phyloP scores from a whole-genome alignment of 2,797 vertebrate species.

The Neostethus bicornis region DNA sequence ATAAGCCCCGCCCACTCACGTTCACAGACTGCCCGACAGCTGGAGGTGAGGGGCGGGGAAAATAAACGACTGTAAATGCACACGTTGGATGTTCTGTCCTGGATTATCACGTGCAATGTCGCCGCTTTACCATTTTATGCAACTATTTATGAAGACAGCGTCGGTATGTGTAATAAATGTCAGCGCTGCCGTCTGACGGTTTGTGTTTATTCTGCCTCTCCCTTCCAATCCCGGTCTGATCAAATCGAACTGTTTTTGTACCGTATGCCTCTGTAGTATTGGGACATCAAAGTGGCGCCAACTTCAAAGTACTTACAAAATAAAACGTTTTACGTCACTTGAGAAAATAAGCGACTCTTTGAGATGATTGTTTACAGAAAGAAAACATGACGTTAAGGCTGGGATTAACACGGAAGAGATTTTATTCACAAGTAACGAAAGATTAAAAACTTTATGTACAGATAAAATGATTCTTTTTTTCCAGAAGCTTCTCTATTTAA shows the following conservation, averaged over 20 bases:
- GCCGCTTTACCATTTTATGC: constrained; percentile 99
- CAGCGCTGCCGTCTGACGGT: constrained; percentile 92
- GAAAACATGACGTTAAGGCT: too few species aligned
- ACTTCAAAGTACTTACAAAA: constrained; percentile 72
- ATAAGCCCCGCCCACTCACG: constrained; percentile 81
- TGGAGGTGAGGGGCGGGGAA: constrained; percentile 80
- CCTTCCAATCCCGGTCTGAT: constrained; percentile 69
- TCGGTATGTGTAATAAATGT: constrained; percentile 99
- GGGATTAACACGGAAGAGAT: too few species aligned
- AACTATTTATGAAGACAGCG: constrained; percentile 99
- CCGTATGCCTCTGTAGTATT: constrained; percentile 71
- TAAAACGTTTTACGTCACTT: constrained; percentile 54
- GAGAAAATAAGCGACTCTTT: constrained; percentile 46
- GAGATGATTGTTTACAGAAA: constrained; percentile 74
- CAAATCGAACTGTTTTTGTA: constrained; percentile 68
- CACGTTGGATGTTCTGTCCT: constrained; percentile 90
- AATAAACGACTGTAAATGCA: constrained; percentile 95
- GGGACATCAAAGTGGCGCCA: constrained; percentile 81
- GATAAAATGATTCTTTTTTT: constrained; percentile 57
- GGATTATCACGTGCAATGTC: constrained; percentile 99
- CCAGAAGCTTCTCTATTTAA: constrained; percentile 8
- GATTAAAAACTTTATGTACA: constrained; percentile 57
- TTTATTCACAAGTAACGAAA: constrained; percentile 40
- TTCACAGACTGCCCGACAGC: constrained; percentile 72
- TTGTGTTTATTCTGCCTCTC: constrained; percentile 76